phyloP scores from a whole-genome alignment of 2,113 vertebrate species.

The Aptenodytes forsteri region DNA sequence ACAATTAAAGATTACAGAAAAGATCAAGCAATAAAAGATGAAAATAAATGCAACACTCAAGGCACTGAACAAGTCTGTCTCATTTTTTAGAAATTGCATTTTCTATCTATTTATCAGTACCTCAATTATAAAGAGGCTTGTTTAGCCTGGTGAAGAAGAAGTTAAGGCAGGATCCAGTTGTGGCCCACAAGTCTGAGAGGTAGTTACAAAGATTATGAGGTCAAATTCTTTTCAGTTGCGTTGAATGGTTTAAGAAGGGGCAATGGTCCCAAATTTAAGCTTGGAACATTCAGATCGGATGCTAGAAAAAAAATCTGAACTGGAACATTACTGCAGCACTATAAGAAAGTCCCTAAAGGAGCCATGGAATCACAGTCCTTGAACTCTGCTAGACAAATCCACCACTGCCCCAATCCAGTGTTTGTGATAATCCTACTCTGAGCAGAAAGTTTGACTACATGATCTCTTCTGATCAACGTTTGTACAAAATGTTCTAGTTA shows the following conservation, averaged over 20 bases:
- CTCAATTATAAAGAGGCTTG: neutral
- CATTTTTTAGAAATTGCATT: neutral
- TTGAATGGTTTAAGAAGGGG: neutral
- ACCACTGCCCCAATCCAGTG: neutral
- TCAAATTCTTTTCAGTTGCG: neutral
- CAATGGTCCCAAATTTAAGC: neutral
- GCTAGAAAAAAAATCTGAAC: neutral
- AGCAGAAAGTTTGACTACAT: neutral
- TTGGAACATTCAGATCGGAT: neutral
- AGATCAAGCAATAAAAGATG: neutral
- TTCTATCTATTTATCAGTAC: neutral
- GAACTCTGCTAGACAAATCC: neutral
- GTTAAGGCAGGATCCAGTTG: neutral
- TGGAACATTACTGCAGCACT: neutral
- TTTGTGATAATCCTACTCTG: neutral
- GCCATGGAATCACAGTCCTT: neutral
- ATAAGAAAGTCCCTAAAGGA: neutral
- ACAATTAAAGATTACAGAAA: neutral
- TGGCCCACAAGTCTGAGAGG: neutral
- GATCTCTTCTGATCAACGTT: neutral
- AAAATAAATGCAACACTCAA: neutral
- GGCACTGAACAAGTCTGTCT: neutral
- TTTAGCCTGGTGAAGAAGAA: neutral
- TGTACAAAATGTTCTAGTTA: neutral
- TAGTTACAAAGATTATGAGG: neutral